These are phyloP conservation scores for Tipula unca DNA, from an alignment of 2,888 invertebrate genomes.

Conservation along the genomic window DNA sequence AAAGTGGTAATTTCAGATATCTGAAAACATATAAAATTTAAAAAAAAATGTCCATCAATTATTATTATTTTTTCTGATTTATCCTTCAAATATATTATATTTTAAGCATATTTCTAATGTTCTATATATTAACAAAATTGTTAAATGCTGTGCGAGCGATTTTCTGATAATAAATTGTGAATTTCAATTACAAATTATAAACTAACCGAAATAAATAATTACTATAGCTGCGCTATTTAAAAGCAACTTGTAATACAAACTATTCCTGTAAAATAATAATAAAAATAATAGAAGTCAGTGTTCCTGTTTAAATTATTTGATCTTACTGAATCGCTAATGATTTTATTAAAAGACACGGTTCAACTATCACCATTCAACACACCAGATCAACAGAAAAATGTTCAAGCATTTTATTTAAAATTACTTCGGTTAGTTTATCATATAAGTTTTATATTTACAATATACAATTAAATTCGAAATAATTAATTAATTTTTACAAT, in stretches of 20 bases:
- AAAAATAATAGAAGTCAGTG: no score
- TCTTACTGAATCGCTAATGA: no score
- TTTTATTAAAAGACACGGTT: not conserved
- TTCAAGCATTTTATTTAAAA: not conserved
- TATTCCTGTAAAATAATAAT: not conserved
- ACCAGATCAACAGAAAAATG: not conserved
- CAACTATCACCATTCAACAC: not conserved
- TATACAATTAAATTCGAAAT: not conserved
- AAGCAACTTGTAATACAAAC: not conserved
- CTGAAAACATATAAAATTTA: not conserved
- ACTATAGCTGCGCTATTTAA: not conserved
- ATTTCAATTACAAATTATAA: not conserved
- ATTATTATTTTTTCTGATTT: not conserved
- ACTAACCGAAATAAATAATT: not conserved
- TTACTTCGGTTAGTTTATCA: not conserved
- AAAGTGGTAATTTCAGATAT: slow-evolving; percentile 14
- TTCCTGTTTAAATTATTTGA: not conserved
- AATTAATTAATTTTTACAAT: not conserved
- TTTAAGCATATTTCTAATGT: not conserved
- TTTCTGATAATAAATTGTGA: not conserved
- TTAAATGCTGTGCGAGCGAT: not conserved
- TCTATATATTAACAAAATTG: not conserved
- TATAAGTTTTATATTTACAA: not conserved
- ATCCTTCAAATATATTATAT: not conserved
- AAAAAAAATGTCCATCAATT: not conserved